Evolutionary conservation across 2,113 vertebrate genomes (phyloP), one percentile per base, ranked within the genome.

Genomic region (Sterna hirundo): DNA sequence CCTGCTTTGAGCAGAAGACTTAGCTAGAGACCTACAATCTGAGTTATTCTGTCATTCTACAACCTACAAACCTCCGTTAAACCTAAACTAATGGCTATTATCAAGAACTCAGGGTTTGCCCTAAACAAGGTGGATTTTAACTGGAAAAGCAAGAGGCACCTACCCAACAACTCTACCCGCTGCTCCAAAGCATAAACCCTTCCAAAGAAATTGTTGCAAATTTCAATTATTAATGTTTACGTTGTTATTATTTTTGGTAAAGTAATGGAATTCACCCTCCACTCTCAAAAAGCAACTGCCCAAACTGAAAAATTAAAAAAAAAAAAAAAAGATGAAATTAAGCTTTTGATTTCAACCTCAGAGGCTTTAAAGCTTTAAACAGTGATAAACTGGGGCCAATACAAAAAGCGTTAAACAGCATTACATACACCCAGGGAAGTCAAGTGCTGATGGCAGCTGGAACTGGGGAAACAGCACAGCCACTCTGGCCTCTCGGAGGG

Each of bases 371-470:
- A 95, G 30, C 23, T 47, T 57, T 34, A 38, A 78, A 65, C 6
- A 19, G 8, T 22, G 23, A 46, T 72, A 92, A 83, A 65, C 13
- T 2, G 0, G 1, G 21, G 44, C 21, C 0, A 4, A 55, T 11
- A 81, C 1, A 42, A 52, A 30, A 92, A 66, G 10, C 15, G 5
- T 58, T 92, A 13, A 65, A 40, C 36, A 81, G 15, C 2, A 0
- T 81, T 81, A 29, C 9, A 15, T 34, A 51, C 9, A 40, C 4
- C 4, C 21, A 74, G 26, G 34, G 42, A 86, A 69, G 60, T 22
- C 6, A 65, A 32, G 5, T 72, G 40, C 47, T 7, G 4, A 51
- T 32, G 55, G 72, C 38, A 87, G 46, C 68, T 83, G 34, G 58
- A 86, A 52, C 23, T 82, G 30, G 42, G 57, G 52, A 75, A 83